Evolutionary conservation across 2,888 invertebrate genomes (phyloP), one percentile per base, ranked within the genome.

Genomic region (Patella pellucida): DNA sequence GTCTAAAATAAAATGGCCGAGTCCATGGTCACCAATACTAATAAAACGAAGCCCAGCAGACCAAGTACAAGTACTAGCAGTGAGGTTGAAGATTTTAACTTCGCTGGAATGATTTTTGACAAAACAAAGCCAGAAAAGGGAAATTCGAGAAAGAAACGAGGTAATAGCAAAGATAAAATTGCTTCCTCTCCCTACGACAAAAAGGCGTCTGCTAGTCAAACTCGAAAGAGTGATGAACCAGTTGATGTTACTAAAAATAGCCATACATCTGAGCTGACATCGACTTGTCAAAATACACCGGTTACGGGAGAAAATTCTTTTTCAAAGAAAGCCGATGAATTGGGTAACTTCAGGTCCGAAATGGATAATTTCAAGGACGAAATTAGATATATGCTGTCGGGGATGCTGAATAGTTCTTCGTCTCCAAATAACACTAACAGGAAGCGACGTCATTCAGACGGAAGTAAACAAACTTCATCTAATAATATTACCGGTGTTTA

Each of bases 41-140:
- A 16, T 52, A 52, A 3, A 62, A 1, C 62, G 3, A n/a, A 62
- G 11, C 62, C n/a, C 23, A n/a, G n/a, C 7, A 62, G 62, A 19
- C 16, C 14, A 15, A 52, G 54, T 52, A 52, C 54, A 15, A 15
- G 14, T 52, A n/a, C n/a, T n/a, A n/a, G n/a, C n/a, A 62, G 62
- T 62, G 62, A 62, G 62, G 62, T 62, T 16, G 62, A 62, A 19
- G 62, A 62, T 62, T 62, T 62, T n/a, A 62, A 62, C 14, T 62
- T 62, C n/a, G 62, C 62, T n/a, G 62, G 23, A 3, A 62, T 62
- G 62, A 62, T 62, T 3, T 62, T 62, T 62, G 62, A n/a, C 19
- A 56, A 56, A 56, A 19, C 56, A 15, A 56, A 56, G 14, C 56
- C 56, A 19, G 56, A 16, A 56, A 56, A 14, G 14, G 27, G 3